Evolutionary conservation across 2,113 vertebrate species (phyloP).

Genomic region (Apaloderma vittatum): DNA sequence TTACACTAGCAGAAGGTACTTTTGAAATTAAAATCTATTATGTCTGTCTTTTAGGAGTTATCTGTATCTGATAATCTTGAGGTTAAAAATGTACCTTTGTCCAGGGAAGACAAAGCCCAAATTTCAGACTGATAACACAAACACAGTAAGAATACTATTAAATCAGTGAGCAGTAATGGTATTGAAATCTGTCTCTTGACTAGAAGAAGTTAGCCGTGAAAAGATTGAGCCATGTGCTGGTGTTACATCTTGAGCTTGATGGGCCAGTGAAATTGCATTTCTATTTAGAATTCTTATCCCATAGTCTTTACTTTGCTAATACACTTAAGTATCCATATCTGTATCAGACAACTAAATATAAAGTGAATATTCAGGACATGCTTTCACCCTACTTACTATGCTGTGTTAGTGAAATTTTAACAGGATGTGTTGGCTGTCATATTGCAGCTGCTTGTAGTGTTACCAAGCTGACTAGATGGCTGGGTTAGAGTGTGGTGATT

Average conservation of each 20-base stretch:
- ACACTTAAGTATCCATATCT: background rate
- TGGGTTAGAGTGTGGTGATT: background rate
- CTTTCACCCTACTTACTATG: background rate
- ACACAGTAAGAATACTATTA: background rate
- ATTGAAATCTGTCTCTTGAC: background rate
- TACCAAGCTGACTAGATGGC: background rate
- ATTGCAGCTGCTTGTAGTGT: background rate
- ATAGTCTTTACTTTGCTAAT: background rate
- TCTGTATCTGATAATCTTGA: background rate
- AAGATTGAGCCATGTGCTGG: background rate
- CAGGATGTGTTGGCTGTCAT: background rate
- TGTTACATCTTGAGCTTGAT: background rate
- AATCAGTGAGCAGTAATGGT: background rate
- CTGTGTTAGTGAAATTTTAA: background rate
- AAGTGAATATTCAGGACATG: background rate
- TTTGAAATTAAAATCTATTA: background rate
- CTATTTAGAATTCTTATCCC: background rate
- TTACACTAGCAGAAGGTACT: background rate
- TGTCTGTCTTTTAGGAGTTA: background rate
- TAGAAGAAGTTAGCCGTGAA: background rate
- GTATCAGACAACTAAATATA: background rate
- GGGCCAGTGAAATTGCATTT: background rate
- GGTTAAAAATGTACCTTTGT: background rate
- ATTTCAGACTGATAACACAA: background rate
- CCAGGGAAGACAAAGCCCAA: background rate